phyloP scores from a whole-genome alignment of 2,113 vertebrate species.

The Macquaria ambigua region DNA sequence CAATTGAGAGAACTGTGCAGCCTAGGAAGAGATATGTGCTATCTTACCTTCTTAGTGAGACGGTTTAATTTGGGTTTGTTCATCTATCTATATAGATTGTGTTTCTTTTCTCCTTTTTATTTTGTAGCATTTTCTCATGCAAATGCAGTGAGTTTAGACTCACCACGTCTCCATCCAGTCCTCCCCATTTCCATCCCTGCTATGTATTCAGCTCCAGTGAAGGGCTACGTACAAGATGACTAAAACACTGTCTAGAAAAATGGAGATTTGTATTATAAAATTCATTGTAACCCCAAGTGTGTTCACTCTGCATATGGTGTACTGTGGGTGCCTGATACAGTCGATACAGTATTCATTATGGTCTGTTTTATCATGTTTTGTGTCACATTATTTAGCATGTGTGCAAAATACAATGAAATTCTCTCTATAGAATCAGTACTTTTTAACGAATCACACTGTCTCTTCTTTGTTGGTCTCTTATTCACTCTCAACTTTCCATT shows the following conservation, averaged over 20 bases:
- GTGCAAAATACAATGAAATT: neutral
- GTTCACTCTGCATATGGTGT: neutral
- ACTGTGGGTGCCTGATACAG: neutral
- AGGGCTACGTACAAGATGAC: neutral
- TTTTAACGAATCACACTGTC: neutral
- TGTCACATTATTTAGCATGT: neutral
- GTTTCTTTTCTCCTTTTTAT: neutral
- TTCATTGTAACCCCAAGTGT: neutral
- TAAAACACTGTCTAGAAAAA: neutral
- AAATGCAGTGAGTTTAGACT: neutral
- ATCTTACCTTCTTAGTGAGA: neutral
- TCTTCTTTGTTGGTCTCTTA: neutral
- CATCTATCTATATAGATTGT: slow-evolving; percentile 14
- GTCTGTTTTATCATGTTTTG: too few relatives aligned
- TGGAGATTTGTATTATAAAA: neutral
- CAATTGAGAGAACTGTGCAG: neutral
- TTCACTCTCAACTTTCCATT: neutral
- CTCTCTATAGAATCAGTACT: neutral
- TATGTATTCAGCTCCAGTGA: neutral
- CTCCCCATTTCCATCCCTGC: neutral
- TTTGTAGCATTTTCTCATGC: neutral
- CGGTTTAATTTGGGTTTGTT: slow-evolving; percentile 1
- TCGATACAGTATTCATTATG: neutral
- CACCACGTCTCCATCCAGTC: neutral
- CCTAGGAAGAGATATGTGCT: neutral